Percentiles rank a stretch among this genome's conserved stretches.
These are phyloP conservation scores for Musca domestica DNA, from an alignment of 1,140 invertebrate species.

Conservation along the genomic window DNA sequence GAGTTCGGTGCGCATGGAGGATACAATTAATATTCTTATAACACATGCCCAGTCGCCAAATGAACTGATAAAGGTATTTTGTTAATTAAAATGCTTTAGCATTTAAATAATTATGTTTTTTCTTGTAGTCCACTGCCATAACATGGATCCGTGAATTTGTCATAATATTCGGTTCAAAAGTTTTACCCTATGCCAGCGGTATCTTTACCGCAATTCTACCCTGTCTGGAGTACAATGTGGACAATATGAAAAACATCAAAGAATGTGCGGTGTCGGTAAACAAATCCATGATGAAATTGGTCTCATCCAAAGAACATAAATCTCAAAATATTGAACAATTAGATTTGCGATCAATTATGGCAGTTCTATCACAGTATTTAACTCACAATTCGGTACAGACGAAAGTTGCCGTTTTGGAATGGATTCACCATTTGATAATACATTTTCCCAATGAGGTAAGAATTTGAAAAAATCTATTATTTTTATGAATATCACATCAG, in stretches of 20 bases:
- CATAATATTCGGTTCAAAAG: slow-evolving; percentile 72
- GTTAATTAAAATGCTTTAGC: neutral
- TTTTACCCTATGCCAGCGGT: slow-evolving; percentile 86
- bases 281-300: slow-evolving; percentile 78
- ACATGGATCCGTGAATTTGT: slow-evolving; percentile 96
- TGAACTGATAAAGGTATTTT: slow-evolving; percentile 74
- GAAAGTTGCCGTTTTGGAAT: slow-evolving; percentile 88
- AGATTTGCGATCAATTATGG: slow-evolving; percentile 77
- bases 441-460: slow-evolving; percentile 68
- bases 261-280: slow-evolving; percentile 88
- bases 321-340: slow-evolving; percentile 56
- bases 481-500: no score
- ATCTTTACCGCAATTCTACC: slow-evolving; percentile 90
- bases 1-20: slow-evolving; percentile 76
- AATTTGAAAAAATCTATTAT: no score
- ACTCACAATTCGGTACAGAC: slow-evolving; percentile 86
- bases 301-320: slow-evolving; percentile 57
- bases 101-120: neutral
- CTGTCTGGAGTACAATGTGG: slow-evolving; percentile 83
- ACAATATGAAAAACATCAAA: slow-evolving; percentile 74
- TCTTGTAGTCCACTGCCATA: slow-evolving; percentile 81
- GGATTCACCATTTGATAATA: slow-evolving; percentile 88
- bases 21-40: slow-evolving; percentile 94
- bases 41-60: slow-evolving; percentile 84
- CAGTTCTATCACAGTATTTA: slow-evolving; percentile 80